A percentile compares a stretch with the other conserved stretches of the same genome.
phyloP scores from a whole-genome alignment of 1,140 invertebrate species.

The Bombus picipes region DNA sequence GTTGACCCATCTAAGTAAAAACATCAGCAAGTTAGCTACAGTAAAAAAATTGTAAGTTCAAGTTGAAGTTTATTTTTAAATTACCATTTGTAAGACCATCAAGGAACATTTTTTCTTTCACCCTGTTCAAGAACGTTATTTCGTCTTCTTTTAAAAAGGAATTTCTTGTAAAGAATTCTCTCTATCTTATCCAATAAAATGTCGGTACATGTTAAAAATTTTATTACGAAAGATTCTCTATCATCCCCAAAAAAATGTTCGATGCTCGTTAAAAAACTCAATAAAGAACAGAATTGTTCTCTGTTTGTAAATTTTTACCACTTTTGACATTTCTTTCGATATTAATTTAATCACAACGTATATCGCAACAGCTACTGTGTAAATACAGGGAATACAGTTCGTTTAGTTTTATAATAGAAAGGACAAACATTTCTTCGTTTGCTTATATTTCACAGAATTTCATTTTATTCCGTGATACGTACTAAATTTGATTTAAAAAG shows the following conservation, averaged over 20 bases:
- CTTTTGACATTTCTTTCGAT: neutral
- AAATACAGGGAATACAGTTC: neutral
- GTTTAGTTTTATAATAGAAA: neutral
- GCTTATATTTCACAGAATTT: neutral
- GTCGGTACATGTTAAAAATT: neutral
- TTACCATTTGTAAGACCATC: neutral
- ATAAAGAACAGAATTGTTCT: neutral
- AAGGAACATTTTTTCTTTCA: neutral
- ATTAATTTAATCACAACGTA: neutral
- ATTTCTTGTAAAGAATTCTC: neutral
- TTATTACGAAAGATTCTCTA: too few relatives aligned
- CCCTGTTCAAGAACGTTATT: too few relatives aligned
- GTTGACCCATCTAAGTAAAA: neutral
- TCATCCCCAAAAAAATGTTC: too few relatives aligned
- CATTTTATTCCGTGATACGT: neutral
- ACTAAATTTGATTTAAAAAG: neutral
- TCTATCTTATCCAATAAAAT: neutral
- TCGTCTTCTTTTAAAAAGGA: neutral
- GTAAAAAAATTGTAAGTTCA: conserved; percentile 39
- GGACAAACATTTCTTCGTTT: neutral
- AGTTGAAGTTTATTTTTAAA: neutral
- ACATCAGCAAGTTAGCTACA: conserved; percentile 17
- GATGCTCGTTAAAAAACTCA: neutral
- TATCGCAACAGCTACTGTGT: neutral
- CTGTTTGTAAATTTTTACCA: neutral